Evolutionary conservation across 2,113 vertebrate species (phyloP).

Genomic region (Notiomystis cincta): DNA sequence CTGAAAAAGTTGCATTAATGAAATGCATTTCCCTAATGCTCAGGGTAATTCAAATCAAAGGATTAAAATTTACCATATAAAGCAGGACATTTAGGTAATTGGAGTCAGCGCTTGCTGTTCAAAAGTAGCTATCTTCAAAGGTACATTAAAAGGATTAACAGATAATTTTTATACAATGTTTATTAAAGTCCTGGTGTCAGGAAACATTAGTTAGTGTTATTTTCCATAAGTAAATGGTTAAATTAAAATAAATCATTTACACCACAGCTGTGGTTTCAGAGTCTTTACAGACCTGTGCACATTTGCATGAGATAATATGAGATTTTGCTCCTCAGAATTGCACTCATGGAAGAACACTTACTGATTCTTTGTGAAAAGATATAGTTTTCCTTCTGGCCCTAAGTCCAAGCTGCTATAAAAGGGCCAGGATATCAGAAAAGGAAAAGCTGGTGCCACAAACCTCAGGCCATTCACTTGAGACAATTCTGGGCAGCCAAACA

Average conservation of each 20-base stretch:
- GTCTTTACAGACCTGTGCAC: not conserved
- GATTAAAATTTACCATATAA: not conserved
- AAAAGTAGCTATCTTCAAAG: not conserved
- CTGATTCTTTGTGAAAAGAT: not conserved
- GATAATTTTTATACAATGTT: not conserved
- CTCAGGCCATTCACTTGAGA: not conserved
- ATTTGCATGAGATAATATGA: not conserved
- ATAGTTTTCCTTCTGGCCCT: not conserved
- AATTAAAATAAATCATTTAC: not conserved
- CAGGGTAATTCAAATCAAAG: not conserved
- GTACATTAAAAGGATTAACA: not conserved
- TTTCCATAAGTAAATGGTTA: not conserved
- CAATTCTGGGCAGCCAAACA: not conserved
- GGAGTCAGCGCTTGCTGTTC: not conserved
- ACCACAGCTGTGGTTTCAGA: not conserved
- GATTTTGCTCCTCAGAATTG: not conserved
- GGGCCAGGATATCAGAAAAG: not conserved
- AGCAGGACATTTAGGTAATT: not conserved
- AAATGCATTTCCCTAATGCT: not conserved
- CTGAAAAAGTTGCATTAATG: not conserved
- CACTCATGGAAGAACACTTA: not conserved
- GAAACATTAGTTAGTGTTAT: not conserved
- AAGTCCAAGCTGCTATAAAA: not conserved
- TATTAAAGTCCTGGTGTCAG: not conserved
- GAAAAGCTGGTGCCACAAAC: not conserved